Conservation (phyloP, 2,888 invertebrate genomes). For the Hydrotaea cyrtoneurina region DNA sequence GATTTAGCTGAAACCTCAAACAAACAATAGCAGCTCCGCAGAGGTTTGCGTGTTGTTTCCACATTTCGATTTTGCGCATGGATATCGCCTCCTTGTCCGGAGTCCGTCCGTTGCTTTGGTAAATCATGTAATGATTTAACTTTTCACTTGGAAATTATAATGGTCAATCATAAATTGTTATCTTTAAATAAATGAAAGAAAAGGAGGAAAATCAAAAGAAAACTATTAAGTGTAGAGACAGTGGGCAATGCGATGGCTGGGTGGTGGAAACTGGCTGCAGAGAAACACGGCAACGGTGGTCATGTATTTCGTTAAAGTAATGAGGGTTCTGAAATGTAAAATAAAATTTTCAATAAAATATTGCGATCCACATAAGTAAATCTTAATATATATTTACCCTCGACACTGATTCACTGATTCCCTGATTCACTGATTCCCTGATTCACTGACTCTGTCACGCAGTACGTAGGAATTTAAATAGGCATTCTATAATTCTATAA, state of each 20-base stretch:
- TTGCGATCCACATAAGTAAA: too few species aligned
- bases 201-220: background rate
- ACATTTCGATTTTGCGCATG: constrained; percentile 43
- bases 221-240: background rate
- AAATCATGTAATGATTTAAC: constrained; percentile 42
- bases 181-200: constrained; percentile 2
- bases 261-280: background rate
- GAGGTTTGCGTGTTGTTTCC: constrained; percentile 52
- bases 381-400: too few species aligned
- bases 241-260: background rate
- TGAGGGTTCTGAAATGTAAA: background rate
- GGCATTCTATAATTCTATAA: too few species aligned
- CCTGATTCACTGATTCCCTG: too few species aligned
- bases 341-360: too few species aligned
- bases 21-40: background rate
- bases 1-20: background rate
- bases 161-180: constrained; percentile 41
- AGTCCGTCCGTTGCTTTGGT: background rate
- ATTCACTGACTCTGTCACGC: too few species aligned
- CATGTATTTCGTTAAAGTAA: too few species aligned
- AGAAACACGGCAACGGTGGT: background rate
- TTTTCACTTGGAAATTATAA: constrained; percentile 33
- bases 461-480: too few species aligned
- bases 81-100: constrained; percentile 7
- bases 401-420: too few species aligned